A percentile compares a stretch with the other conserved stretches of the same genome.
phyloP scores from a whole-genome alignment of 2,797 vertebrate genomes.

The Sebastes miniatus region DNA sequence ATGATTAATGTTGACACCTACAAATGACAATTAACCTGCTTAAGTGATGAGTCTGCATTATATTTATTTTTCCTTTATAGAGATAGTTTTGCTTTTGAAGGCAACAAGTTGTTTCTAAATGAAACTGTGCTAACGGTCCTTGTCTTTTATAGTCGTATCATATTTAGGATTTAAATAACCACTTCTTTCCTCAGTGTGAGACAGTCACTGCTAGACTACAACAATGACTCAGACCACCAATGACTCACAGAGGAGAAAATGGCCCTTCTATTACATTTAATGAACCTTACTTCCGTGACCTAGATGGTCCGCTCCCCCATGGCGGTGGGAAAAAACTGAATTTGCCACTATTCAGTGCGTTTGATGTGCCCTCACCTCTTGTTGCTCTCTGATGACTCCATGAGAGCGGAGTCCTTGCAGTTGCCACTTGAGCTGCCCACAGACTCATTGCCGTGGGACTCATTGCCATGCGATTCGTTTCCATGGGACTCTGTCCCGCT shows the following conservation, averaged over 20 bases:
- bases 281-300: conserved; percentile 57
- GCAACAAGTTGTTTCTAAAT: background rate
- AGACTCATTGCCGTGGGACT: conserved; percentile 86
- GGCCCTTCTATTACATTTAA: conserved; percentile 30
- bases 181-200: background rate
- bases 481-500: conserved; percentile 86
- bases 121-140: background rate
- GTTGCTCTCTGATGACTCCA: conserved; percentile 83
- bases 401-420: conserved; percentile 84
- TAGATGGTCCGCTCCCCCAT: conserved; percentile 24
- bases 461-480: conserved; percentile 84
- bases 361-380: conserved; percentile 85
- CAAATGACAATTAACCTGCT: background rate
- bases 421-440: conserved; percentile 82
- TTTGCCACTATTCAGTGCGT: conserved; percentile 1
- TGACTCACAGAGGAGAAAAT: conserved; percentile 46
- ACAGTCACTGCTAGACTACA: background rate
- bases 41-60: background rate
- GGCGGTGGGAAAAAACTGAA: background rate
- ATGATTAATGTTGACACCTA: background rate
- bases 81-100: background rate
- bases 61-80: background rate
- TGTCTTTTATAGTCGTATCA: background rate
- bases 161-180: background rate
- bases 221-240: conserved; percentile 17